Percentiles rank a stretch among this genome's conserved stretches.
These are phyloP conservation scores for Cephus cinctus DNA, from an alignment of 1,140 invertebrate species.

Conservation along the genomic window DNA sequence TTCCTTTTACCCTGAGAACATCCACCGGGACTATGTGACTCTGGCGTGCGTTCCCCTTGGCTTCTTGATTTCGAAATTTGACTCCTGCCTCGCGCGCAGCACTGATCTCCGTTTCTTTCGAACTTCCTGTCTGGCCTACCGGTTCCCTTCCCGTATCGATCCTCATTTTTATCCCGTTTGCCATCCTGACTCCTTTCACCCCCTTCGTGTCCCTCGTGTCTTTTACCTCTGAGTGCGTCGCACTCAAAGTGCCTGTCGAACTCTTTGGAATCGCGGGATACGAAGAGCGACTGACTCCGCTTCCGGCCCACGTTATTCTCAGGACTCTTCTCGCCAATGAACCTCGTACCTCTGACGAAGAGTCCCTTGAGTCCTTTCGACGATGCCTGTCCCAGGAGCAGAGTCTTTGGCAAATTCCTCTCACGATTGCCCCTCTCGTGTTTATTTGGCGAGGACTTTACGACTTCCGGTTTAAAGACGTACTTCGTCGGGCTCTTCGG, in stretches of 20 bases:
- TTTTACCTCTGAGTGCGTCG: neutral
- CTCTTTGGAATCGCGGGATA: constrained; percentile 11
- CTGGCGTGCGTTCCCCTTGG: no score
- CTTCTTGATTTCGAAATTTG: neutral
- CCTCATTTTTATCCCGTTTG: neutral
- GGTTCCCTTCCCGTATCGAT: neutral
- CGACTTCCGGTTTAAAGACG: neutral
- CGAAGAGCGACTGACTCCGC: constrained; percentile 22
- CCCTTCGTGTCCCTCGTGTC: constrained; percentile 2
- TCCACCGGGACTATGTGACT: neutral
- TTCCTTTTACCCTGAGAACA: constrained; percentile 9
- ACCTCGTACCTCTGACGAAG: neutral
- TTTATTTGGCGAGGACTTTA: neutral
- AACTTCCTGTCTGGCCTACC: neutral
- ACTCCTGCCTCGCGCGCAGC: neutral
- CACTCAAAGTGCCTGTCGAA: neutral
- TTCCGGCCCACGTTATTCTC: constrained; percentile 17
- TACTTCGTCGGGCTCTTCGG: neutral
- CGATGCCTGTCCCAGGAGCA: constrained; percentile 3
- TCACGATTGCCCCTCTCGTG: neutral
- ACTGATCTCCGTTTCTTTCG: constrained; percentile 7
- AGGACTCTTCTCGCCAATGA: constrained; percentile 5
- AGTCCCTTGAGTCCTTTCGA: neutral
- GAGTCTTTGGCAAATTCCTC: neutral
- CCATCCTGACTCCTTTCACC: constrained; percentile 1